Base-by-base conservation (phyloP, 2,113 vertebrate genomes). In the Cygnus buccinator region DNA sequence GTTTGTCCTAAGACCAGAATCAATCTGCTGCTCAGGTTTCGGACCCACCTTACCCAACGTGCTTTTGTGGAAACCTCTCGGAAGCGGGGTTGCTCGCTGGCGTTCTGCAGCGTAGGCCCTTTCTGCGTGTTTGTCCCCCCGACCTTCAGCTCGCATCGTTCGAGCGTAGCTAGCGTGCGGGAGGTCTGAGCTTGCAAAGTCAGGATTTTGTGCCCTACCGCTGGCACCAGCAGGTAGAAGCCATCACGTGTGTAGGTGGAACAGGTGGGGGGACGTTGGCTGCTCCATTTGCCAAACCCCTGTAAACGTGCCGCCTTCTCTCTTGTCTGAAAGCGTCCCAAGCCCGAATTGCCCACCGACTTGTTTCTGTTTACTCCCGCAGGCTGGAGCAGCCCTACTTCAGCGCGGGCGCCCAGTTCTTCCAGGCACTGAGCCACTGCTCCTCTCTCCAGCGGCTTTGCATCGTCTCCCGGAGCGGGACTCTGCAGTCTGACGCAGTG, bases 381-480 rank as follows among this genome's bases (percentile, higher is more conserved):
- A 99, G 99, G 97, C 98, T 99, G 63, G 99, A 99, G 97, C 99
- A 99, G 98, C 99, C 99, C 0, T 99, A 99, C 94, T 98, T 99
- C 96, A 99, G 97, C 5, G 99, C 99, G 25, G 99, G 98, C 1
- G 75, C 97, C 0, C 98, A 98, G 66, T 99, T 99, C 98, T 99
- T 99, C 85, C 98, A 99, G 95, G 99, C 99, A 3, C 97, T 99
- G 92, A 98, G 99, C 95, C 98, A 98, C 78, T 99, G 99, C 94
- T 94, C 97, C 3, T 97, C 97, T 15, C 98, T 99, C 90, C 98
- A 98, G 89, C 98, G 99, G 4, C 97, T 99, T 89, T 99, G 99
- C 97, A 98, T 99, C 59, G 98, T 99, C 71, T 99, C 99, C 16
- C 99, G 99, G 89, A 98, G 98, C 1, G 99, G 99, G 65, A 99